These are phyloP conservation scores for Pachyuromys duprasi DNA, from an alignment of 2,797 vertebrate genomes.

Conservation along the genomic window DNA sequence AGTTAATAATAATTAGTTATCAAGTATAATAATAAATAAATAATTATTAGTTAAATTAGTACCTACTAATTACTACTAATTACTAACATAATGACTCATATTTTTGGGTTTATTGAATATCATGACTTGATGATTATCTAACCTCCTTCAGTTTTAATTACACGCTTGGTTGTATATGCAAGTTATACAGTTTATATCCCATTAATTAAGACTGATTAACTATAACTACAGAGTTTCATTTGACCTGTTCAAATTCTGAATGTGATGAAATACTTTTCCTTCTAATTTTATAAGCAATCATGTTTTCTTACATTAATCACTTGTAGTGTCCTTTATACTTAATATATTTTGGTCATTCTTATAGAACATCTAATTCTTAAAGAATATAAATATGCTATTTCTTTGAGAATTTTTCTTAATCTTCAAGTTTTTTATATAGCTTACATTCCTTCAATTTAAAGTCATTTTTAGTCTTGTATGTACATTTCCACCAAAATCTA, in stretches of 20 bases:
- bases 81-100: background rate
- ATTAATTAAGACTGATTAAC: conserved; percentile 17
- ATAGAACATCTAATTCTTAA: background rate
- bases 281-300: background rate
- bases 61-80: too few species aligned
- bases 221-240: background rate
- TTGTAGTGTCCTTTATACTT: background rate
- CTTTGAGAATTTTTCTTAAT: background rate
- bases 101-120: background rate
- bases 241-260: background rate
- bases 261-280: background rate
- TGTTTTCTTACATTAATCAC: background rate
- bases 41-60: too few species aligned
- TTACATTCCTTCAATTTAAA: background rate
- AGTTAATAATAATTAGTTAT: too few species aligned
- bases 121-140: background rate
- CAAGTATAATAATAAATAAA: too few species aligned
- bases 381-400: background rate
- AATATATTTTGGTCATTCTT: background rate
- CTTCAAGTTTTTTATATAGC: background rate
- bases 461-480: background rate
- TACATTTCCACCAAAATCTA: background rate
- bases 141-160: background rate
- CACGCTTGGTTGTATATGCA: background rate
- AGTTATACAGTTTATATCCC: background rate